Conservation (phyloP, 35 echinoderm and acorn worm species). For the Holothuria glaberrima region DNA sequence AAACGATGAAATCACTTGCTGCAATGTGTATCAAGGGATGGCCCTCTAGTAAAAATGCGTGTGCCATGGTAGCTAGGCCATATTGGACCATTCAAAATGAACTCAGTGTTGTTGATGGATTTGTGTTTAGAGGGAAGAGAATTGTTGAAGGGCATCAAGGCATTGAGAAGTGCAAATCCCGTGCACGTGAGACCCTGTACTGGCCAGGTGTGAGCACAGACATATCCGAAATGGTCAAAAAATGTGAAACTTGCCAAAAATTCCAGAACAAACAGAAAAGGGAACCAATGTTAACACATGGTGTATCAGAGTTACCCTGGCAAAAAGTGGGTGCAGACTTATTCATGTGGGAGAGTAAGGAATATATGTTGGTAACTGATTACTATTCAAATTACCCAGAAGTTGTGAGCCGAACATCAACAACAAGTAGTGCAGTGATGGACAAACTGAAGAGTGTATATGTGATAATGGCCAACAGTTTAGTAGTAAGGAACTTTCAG, state of each 20-base stretch:
- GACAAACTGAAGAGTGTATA: conserved; percentile 48
- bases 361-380: conserved; percentile 16
- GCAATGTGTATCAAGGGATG: neutral
- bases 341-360: conserved; percentile 14
- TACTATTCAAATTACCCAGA: conserved; percentile 53
- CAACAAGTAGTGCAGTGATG: conserved; percentile 35
- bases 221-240: conserved; percentile 25
- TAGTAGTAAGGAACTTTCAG: conserved; percentile 48
- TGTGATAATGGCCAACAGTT: conserved; percentile 65
- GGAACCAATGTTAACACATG: conserved; percentile 38
- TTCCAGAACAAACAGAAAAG: conserved; percentile 41
- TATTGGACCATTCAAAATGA: neutral
- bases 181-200: conserved; percentile 66
- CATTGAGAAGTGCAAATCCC: conserved; percentile 48
- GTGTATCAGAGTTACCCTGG: conserved; percentile 48
- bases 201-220: conserved; percentile 45
- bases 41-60: neutral
- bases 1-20: conserved; percentile 4
- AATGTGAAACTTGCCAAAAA: conserved; percentile 57
- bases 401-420: neutral
- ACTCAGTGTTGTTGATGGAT: neutral
- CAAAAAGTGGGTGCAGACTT: conserved; percentile 35
- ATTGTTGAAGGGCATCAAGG: conserved; percentile 60
- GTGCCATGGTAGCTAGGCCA: neutral
- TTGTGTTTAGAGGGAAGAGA: conserved; percentile 4